Conservation (phyloP, 1,140 invertebrate species). For the Nylanderia fulva region DNA sequence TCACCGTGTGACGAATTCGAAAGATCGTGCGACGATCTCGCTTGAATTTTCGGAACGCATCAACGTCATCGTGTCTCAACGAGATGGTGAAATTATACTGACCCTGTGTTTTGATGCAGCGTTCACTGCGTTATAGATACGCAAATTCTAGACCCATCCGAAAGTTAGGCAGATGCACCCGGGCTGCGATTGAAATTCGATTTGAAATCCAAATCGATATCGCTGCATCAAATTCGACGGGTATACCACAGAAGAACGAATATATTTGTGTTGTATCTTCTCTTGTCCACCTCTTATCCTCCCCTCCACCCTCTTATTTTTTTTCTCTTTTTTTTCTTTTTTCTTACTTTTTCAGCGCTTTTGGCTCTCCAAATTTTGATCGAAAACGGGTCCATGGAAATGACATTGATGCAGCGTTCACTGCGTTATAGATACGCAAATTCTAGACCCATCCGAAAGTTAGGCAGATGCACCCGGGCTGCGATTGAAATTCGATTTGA, state of each 20-base stretch:
- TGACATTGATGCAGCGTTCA: slow-evolving; percentile 6
- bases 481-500: slow-evolving; percentile 74
- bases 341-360: neutral
- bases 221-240: slow-evolving; percentile 74
- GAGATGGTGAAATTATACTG: slow-evolving; percentile 57
- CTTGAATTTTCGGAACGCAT: slow-evolving; percentile 14
- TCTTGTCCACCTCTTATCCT: neutral
- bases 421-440: neutral
- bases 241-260: slow-evolving; percentile 48
- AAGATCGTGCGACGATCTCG: slow-evolving; percentile 7
- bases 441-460: too few relatives aligned
- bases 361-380: neutral
- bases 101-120: slow-evolving; percentile 54
- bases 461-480: slow-evolving; percentile 76
- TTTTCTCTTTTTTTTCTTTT: neutral
- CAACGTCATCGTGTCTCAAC: slow-evolving; percentile 12
- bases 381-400: slow-evolving; percentile 3
- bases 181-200: too few relatives aligned
- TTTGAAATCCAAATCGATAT: slow-evolving; percentile 75
- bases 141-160: slow-evolving; percentile 49
- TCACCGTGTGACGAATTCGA: neutral
- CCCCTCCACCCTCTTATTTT: too few relatives aligned
- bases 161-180: slow-evolving; percentile 77
- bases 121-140: neutral
- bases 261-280: slow-evolving; percentile 63